Conservation (phyloP, 2,797 vertebrate species). For the Pteronotus mesoamericanus region DNA sequence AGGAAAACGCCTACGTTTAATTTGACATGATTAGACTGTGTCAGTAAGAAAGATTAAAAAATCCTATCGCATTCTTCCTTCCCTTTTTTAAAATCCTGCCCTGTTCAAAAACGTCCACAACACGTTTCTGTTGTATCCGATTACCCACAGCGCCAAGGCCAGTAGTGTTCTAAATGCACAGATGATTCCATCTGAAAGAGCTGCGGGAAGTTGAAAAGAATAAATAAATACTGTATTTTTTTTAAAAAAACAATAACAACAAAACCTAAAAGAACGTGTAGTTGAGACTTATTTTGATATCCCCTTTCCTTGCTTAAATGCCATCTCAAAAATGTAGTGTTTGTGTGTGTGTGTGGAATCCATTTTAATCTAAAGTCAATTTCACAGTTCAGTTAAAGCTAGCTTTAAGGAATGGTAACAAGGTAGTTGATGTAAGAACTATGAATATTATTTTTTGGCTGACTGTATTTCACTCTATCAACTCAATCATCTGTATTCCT, state of each 20-base stretch:
- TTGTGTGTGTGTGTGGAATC: background rate
- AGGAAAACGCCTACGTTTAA: background rate
- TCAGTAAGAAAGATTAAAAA: constrained; percentile 1
- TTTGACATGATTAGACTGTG: background rate
- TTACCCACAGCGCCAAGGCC: background rate
- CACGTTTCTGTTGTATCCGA: background rate
- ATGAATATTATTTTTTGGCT: background rate
- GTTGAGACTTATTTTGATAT: background rate
- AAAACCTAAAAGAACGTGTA: background rate
- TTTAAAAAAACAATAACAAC: background rate
- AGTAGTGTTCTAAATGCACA: background rate
- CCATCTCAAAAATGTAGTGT: background rate
- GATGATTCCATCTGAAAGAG: background rate
- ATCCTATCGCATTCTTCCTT: background rate
- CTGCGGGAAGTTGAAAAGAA: background rate
- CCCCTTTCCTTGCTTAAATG: constrained; percentile 7
- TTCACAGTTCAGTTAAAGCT: constrained; percentile 36
- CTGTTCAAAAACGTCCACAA: constrained; percentile 20
- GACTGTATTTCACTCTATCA: background rate
- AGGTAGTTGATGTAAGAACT: background rate
- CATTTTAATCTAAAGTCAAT: background rate
- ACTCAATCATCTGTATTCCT: background rate
- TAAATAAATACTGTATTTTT: background rate
- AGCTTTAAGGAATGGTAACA: background rate
- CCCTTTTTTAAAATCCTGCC: background rate